Base-by-base conservation (phyloP, 2,888 invertebrate genomes). In the Bugula neritina region DNA sequence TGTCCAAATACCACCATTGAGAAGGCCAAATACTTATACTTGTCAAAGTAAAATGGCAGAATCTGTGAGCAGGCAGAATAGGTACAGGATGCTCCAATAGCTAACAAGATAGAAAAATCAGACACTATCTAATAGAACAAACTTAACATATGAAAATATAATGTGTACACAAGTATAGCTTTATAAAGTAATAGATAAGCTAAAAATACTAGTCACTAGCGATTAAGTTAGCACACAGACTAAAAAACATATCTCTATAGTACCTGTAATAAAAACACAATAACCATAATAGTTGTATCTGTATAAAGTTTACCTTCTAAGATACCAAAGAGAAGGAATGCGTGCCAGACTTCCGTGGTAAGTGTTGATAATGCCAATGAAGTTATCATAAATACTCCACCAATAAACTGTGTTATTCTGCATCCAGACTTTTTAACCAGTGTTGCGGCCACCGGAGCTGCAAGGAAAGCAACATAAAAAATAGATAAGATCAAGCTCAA, bases 401-500 rank as follows among this genome's bases (percentile, higher is more conserved):
- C 57, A n/a, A 25, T 17, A n/a, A 57, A 5, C 13, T 10, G 17
- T 57, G 57, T n/a, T 25, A 21, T 23, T 5, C 25, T 5, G 23
- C 57, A 57, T 57, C 57, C 57, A 23, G 25, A 23, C 57, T 57
- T 57, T 25, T 57, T 57, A 21, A 57, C 57, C 25, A 57, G 23
- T n/a, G 25, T 25, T n/a, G 57, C 17, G 17, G 57, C 17, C 3
- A 57, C 5, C 23, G 57, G 57, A 25, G 57, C 57, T 57, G 57
- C 17, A 57, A 57, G 13, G 25, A 57, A 21, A 57, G 57, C 17
- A 57, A 57, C 17, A 13, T n/a, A n/a, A n/a, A n/a, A n/a, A n/a
- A n/a, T n/a, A n/a, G n/a, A n/a, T n/a, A n/a, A n/a, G n/a, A n/a
- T n/a, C n/a, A n/a, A n/a, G n/a, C n/a, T n/a, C n/a, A n/a, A n/a